These are phyloP conservation scores for Muscidifurax raptorellus DNA, from an alignment of 1,140 invertebrate species.

Conservation along the genomic window DNA sequence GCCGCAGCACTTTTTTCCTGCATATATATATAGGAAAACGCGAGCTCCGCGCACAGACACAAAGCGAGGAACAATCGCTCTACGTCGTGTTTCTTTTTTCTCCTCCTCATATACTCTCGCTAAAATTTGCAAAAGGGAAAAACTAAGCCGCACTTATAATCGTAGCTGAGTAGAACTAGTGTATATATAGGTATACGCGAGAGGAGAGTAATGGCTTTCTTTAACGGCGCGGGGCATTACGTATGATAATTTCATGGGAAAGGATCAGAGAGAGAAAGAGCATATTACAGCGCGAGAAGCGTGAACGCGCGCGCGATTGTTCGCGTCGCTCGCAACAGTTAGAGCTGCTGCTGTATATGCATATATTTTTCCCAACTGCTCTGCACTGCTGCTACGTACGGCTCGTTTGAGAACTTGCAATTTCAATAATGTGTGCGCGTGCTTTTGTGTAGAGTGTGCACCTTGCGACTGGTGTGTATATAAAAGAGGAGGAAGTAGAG, in stretches of 20 bases:
- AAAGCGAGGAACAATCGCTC: conserved; percentile 20
- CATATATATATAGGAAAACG: conserved; percentile 6
- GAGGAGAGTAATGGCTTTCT: not conserved
- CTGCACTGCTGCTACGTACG: not conserved
- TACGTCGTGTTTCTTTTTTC: not conserved
- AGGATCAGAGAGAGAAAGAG: not conserved
- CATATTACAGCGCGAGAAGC: conserved; percentile 18
- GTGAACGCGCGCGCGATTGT: conserved; percentile 36
- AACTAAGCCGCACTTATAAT: not conserved
- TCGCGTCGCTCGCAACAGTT: conserved; percentile 11
- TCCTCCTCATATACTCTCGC: not conserved
- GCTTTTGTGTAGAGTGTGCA: not conserved
- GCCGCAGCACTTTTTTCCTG: not conserved
- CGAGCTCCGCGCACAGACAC: not conserved
- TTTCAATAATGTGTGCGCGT: not conserved
- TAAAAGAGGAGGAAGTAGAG: not conserved
- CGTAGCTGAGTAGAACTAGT: not conserved
- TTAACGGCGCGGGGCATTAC: conserved; percentile 36
- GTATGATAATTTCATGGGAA: conserved; percentile 54
- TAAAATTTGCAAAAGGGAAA: conserved; percentile 20
- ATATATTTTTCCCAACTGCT: not conserved
- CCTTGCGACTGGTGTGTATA: not conserved
- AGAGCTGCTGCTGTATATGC: not conserved
- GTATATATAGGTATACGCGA: not conserved
- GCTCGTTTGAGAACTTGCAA: conserved; percentile 19